phyloP scores from a whole-genome alignment of 1,140 invertebrate species.

The Tachypleus tridentatus region DNA sequence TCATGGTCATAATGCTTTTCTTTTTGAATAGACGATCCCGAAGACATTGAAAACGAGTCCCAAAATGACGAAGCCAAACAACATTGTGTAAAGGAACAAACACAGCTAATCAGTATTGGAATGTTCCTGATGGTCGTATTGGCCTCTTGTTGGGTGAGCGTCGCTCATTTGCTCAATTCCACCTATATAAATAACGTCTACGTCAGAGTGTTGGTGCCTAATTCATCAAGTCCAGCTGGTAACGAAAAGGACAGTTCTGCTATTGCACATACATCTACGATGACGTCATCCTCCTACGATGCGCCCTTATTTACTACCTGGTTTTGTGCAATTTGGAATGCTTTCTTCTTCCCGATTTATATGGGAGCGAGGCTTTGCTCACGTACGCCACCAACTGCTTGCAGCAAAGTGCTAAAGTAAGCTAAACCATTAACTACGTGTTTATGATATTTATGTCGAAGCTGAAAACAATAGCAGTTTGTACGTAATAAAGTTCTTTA shows the following conservation, averaged over 20 bases:
- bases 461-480: too few relatives aligned
- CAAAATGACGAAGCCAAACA: too few relatives aligned
- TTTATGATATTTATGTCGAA: too few relatives aligned
- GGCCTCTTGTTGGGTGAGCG: constrained; percentile 78
- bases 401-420: constrained; percentile 19
- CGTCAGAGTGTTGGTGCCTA: not conserved
- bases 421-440: not conserved
- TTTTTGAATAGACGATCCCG: too few relatives aligned
- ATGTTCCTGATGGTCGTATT: constrained; percentile 69
- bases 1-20: too few relatives aligned
- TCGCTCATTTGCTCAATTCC: constrained; percentile 76
- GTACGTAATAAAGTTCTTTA: too few relatives aligned
- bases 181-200: constrained; percentile 46
- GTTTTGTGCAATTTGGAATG: constrained; percentile 83
- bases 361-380: constrained; percentile 49
- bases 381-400: constrained; percentile 15
- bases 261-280: not conserved
- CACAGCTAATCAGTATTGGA: constrained; percentile 33
- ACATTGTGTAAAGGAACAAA: too few relatives aligned
- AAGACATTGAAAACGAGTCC: too few relatives aligned
- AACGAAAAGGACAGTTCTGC: not conserved
- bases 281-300: constrained; percentile 44
- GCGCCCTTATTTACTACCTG: constrained; percentile 91
- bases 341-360: constrained; percentile 82
- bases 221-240: constrained; percentile 28